Conservation (phyloP, 30 jellyfish, hydroid and myxozoan genomes). For the Rhopilema esculentum region DNA sequence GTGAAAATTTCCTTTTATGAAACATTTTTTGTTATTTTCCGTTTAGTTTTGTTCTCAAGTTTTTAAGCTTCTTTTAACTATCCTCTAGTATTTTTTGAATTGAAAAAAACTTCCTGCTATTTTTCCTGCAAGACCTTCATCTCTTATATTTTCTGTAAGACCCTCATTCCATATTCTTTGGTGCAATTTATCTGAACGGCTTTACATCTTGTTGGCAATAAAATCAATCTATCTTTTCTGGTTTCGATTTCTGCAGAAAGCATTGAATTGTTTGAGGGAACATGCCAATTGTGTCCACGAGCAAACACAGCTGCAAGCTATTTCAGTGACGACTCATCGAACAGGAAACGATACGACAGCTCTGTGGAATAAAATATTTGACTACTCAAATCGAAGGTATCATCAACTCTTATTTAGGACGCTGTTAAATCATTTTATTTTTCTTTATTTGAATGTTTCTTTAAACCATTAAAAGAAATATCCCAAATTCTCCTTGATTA, state of each 20-base stretch:
- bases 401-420: background rate
- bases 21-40: too few relatives aligned
- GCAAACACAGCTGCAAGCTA: slow-evolving; percentile 28
- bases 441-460: background rate
- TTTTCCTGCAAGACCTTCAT: too few relatives aligned
- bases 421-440: background rate
- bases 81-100: too few relatives aligned
- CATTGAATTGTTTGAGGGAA: slow-evolving; percentile 67
- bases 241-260: slow-evolving; percentile 39
- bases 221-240: too few relatives aligned
- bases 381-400: slow-evolving; percentile 62
- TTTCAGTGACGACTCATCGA: slow-evolving; percentile 62
- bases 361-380: slow-evolving; percentile 75
- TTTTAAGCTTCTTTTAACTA: too few relatives aligned
- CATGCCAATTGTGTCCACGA: slow-evolving; percentile 56
- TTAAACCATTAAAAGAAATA: background rate
- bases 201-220: too few relatives aligned
- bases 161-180: too few relatives aligned
- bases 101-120: too few relatives aligned
- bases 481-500: background rate
- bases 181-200: too few relatives aligned
- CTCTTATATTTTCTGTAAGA: too few relatives aligned
- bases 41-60: too few relatives aligned
- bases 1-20: too few relatives aligned
- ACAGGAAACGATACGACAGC: slow-evolving; percentile 59